phyloP scores from a whole-genome alignment of 2,797 vertebrate species.

The Mormyrus hasselquistii region DNA sequence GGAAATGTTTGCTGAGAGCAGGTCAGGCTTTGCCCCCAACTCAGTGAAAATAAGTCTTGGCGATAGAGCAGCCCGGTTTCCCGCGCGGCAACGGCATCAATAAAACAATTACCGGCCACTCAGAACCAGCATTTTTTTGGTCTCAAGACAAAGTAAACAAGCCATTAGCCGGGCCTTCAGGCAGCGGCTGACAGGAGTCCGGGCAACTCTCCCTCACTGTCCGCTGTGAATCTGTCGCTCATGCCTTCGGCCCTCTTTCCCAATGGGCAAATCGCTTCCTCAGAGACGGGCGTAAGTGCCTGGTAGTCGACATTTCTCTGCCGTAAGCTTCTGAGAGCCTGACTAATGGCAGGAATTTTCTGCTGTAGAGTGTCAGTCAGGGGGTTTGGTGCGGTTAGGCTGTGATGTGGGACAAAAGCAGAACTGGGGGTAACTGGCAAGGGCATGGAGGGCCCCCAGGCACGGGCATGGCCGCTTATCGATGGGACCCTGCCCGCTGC shows the following conservation, averaged over 20 bases:
- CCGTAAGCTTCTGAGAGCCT: slow-evolving; percentile 47
- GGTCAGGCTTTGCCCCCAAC: not conserved
- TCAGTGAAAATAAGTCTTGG: not conserved
- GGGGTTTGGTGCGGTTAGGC: not conserved
- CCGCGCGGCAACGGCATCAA: slow-evolving; percentile 38
- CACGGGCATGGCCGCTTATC: not conserved
- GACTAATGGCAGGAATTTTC: slow-evolving; percentile 39
- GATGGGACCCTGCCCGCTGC: not conserved
- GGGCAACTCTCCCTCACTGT: not conserved
- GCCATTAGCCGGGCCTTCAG: slow-evolving; percentile 39
- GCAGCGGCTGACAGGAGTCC: not conserved
- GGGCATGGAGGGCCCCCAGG: not conserved
- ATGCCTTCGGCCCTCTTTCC: slow-evolving; percentile 1
- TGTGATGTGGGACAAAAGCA: slow-evolving; percentile 5
- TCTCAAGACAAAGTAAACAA: slow-evolving; percentile 40
- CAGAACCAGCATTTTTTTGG: slow-evolving; percentile 22
- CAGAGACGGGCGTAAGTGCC: slow-evolving; percentile 28
- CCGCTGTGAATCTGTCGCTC: not conserved
- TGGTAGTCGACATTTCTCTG: slow-evolving; percentile 49
- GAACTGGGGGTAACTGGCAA: not conserved
- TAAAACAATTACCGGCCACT: slow-evolving; percentile 44
- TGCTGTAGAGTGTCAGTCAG: slow-evolving; percentile 20
- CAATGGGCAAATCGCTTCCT: slow-evolving; percentile 37
- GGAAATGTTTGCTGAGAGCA: not conserved
- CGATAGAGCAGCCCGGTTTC: slow-evolving; percentile 27